These are phyloP conservation scores for Myopa testacea DNA, from an alignment of 2,888 invertebrate species.

Conservation along the genomic window DNA sequence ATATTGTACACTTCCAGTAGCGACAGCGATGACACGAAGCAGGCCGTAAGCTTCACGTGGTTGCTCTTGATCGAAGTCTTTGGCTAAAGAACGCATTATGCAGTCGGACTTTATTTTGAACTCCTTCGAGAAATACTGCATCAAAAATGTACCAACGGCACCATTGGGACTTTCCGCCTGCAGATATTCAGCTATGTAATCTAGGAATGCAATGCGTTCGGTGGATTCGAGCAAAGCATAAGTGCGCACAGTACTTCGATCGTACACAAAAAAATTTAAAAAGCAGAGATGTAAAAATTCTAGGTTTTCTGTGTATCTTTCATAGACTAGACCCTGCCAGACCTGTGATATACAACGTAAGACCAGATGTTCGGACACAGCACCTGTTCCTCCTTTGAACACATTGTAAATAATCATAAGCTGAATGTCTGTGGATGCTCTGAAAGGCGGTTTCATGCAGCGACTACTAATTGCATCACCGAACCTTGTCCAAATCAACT, in stretches of 20 bases:
- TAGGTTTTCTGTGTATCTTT: constrained; percentile 66
- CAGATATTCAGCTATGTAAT: constrained; percentile 71
- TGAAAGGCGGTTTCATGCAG: constrained; percentile 48
- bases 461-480: constrained; percentile 51
- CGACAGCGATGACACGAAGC: constrained; percentile 77
- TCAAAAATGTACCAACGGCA: constrained; percentile 55
- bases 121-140: constrained; percentile 73
- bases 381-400: constrained; percentile 66
- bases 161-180: constrained; percentile 59
- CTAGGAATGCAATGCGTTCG: constrained; percentile 72
- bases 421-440: constrained; percentile 62
- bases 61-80: constrained; percentile 72
- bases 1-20: constrained; percentile 74
- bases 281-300: constrained; percentile 74
- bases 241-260: constrained; percentile 71
- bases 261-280: constrained; percentile 72
- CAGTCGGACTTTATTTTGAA: constrained; percentile 78
- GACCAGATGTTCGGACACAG: constrained; percentile 49
- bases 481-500: constrained; percentile 58
- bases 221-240: constrained; percentile 72
- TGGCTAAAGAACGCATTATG: constrained; percentile 73
- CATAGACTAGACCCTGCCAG: constrained; percentile 56
- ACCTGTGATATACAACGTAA: constrained; percentile 54
- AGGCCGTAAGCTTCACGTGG: constrained; percentile 78
- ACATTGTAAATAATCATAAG: constrained; percentile 76